These are phyloP conservation scores for Aurelia aurita complex sp. Pacific DNA, from an alignment of 30 jellyfish, hydroid and myxozoan genomes.

Conservation along the genomic window DNA sequence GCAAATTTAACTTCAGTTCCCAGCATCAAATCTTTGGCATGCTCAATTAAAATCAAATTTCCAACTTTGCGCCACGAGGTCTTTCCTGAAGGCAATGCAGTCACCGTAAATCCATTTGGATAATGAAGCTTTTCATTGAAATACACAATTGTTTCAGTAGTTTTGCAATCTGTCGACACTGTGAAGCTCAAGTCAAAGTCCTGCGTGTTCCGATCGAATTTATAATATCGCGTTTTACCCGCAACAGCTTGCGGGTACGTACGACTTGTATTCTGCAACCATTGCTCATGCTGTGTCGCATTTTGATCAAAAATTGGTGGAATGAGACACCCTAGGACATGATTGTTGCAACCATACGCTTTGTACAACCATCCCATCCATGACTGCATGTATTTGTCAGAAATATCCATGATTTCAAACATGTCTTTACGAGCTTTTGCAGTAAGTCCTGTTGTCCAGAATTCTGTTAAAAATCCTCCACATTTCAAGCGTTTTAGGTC, in stretches of 20 bases:
- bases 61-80: slow-evolving; percentile 68
- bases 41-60: slow-evolving; percentile 43
- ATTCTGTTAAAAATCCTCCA: slow-evolving; percentile 90
- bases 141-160: slow-evolving; percentile 68
- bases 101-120: slow-evolving; percentile 65
- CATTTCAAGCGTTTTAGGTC: slow-evolving; percentile 86
- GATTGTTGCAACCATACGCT: slow-evolving; percentile 86
- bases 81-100: slow-evolving; percentile 52
- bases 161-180: slow-evolving; percentile 57
- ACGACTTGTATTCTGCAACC: slow-evolving; percentile 84
- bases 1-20: slow-evolving; percentile 52
- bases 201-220: slow-evolving; percentile 63
- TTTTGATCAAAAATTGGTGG: slow-evolving; percentile 33
- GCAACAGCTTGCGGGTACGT: slow-evolving; percentile 99
- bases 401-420: slow-evolving; percentile 75
- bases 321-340: slow-evolving; percentile 68
- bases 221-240: slow-evolving; percentile 63
- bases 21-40: slow-evolving; percentile 31
- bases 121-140: slow-evolving; percentile 79
- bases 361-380: slow-evolving; percentile 99
- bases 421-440: slow-evolving; percentile 69
- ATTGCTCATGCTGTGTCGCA: slow-evolving; percentile 64
- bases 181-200: slow-evolving; percentile 58
- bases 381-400: slow-evolving; percentile 86
- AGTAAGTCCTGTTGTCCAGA: slow-evolving; percentile 81